Evolutionary conservation across 2,113 vertebrate genomes (phyloP), one percentile per base, ranked within the genome.

Genomic region (Leptocoma aspasia): DNA sequence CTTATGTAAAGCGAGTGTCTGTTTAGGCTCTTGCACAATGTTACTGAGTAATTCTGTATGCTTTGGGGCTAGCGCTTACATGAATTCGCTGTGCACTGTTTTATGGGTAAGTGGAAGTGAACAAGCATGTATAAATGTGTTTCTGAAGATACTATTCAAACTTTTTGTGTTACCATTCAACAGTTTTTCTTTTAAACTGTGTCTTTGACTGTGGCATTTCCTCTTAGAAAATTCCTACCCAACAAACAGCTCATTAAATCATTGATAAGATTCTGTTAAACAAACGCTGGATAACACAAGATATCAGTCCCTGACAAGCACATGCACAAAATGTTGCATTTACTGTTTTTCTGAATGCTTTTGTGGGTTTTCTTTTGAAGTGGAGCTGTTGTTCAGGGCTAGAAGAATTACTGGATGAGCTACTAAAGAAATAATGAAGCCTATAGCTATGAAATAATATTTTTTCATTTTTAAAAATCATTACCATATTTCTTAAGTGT

Each of bases 181-280:
- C 50, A 77, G n/a, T 61, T 71, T 72, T 71, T 69, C 73, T 80
- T 93, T 82, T 70, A 87, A 93, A 68, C 30, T 39, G 9, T 52
- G 28, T 54, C 59, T 94, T 53, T 84, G 35, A 54, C 41, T 64
- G 21, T 72, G 59, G 45, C 35, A 59, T 85, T 84, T 88, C 60
- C 24, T 85, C 42, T 80, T 50, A 70, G 66, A 81, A 73, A 93
- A 83, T 77, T 60, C 47, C 33, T 90, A 68, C 82, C 75, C 66
- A 83, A 65, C 14, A 78, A 92, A 56, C 37, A 94, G 52, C 84
- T 97, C 75, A 90, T 97, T 91, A 95, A 95, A 90, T 90, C 92
- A 75, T 78, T 87, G 82, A 76, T 94, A 92, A 70, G 56, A n/a
- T 71, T 92, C 68, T 81, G 65, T 54, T 93, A 85, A 95, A 69